Evolutionary conservation across 1,140 invertebrate genomes (phyloP).

Genomic region (Drosophila parvula): DNA sequence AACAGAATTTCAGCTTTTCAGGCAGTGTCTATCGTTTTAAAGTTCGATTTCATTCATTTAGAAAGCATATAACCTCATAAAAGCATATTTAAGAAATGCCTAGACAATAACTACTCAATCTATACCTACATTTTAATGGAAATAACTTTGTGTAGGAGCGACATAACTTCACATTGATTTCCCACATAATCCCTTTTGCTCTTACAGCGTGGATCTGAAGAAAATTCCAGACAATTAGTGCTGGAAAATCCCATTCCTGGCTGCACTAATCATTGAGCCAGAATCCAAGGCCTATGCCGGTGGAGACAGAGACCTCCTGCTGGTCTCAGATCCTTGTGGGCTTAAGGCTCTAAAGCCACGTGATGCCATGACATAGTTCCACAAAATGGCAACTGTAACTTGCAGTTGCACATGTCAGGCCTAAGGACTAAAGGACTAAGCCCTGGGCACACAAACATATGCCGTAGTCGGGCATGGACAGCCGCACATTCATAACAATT

Average conservation of each 20-base stretch:
- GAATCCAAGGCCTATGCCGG: slow-evolving; percentile 29
- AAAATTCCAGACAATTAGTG: slow-evolving; percentile 57
- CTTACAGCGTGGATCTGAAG: slow-evolving; percentile 22
- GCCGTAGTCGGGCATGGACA: slow-evolving; percentile 6
- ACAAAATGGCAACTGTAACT: slow-evolving; percentile 62
- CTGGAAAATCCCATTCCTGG: slow-evolving; percentile 48
- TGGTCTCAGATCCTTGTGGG: slow-evolving; percentile 52
- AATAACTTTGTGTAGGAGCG: not conserved
- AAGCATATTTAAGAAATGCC: no score
- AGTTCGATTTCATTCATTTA: not conserved
- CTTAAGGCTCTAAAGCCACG: slow-evolving; percentile 59
- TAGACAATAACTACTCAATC: not conserved
- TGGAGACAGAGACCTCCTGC: slow-evolving; percentile 13
- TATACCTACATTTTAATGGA: not conserved
- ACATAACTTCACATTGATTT: slow-evolving; percentile 53
- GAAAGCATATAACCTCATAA: not conserved
- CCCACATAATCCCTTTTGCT: not conserved
- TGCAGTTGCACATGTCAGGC: slow-evolving; percentile 68
- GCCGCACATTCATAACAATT: slow-evolving; percentile 66
- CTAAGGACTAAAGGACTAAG: slow-evolving; percentile 54
- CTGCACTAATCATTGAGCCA: slow-evolving; percentile 62
- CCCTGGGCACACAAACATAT: slow-evolving; percentile 17
- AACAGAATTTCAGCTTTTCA: slow-evolving; percentile 20
- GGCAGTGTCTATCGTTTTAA: not conserved
- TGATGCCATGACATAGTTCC: slow-evolving; percentile 56